phyloP scores from a whole-genome alignment of 2,888 invertebrate genomes.

The Agrilus cyanescens region DNA sequence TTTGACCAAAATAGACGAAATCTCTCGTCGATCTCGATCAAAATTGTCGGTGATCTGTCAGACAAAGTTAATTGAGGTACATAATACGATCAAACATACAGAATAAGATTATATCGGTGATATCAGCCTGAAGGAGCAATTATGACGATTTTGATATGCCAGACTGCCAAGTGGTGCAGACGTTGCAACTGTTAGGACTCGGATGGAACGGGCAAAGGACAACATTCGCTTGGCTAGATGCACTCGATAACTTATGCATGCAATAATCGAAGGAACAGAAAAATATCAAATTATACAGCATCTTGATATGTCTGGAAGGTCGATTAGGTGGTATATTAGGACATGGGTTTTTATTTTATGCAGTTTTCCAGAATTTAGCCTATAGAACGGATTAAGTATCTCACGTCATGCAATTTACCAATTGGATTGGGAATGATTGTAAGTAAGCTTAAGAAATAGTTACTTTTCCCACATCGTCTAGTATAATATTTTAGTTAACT shows the following conservation, averaged over 20 bases:
- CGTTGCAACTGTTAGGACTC: conserved; percentile 2
- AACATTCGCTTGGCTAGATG: conserved; percentile 14
- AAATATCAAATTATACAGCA: conserved; percentile 21
- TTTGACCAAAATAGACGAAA: conserved; percentile 6
- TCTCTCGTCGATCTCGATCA: conserved; percentile 2
- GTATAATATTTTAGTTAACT: too few species aligned
- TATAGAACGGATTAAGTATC: too few species aligned
- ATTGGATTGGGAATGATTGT: too few species aligned
- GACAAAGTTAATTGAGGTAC: conserved; percentile 15
- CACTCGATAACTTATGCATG: conserved; percentile 23
- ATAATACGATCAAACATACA: conserved; percentile 22
- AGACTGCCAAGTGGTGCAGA: conserved; percentile 13
- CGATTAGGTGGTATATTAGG: conserved; percentile 22
- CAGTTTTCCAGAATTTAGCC: too few species aligned
- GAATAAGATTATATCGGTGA: conserved; percentile 24
- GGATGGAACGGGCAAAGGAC: conserved; percentile 3
- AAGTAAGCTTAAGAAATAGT: too few species aligned
- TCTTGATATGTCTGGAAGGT: conserved; percentile 18
- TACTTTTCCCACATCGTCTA: too few species aligned
- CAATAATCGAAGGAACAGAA: conserved; percentile 21
- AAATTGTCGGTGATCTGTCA: conserved; percentile 8
- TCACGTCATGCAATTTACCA: too few species aligned
- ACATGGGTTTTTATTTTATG: conserved; percentile 6
- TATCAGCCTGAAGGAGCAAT: conserved; percentile 20
- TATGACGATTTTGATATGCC: conserved; percentile 19